Base-by-base conservation (phyloP, 2,888 invertebrate genomes). In the Argyresthia albistria region DNA sequence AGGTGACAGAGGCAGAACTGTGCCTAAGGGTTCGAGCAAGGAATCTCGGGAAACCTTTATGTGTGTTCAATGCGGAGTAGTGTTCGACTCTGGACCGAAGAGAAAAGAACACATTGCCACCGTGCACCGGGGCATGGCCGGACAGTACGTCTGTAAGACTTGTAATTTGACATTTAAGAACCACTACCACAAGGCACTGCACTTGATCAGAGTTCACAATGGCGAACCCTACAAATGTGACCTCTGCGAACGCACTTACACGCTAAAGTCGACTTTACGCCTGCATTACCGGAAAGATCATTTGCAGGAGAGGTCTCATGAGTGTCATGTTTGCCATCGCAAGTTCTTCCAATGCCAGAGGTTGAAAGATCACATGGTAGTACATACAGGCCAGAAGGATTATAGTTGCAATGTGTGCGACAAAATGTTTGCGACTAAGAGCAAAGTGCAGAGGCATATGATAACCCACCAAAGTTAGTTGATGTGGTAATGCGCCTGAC, bases 331-430 rank as follows among this genome's bases (percentile, higher is more conserved):
- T 0, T 88, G 88, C 51, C 78, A 71, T 42, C 86, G 84, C 80
- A 79, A 80, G 0, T 88, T 88, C 60, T 87, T 87, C 14, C 76
- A 81, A 1, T 82, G 81, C 56, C 62, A 89, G 57, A 82, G 83
- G 73, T 59, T 81, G 12, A 80, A 80, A 0, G 89, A 89, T 60
- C 86, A 87, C 53, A 67, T 82, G 69, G 81, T 83, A 1, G 81
- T 82, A 8, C 86, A 86, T 52, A 86, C 86, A 0, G 88, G 88
- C 48, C 89, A 89, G 45, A 81, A 88, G 39, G 83, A 82, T 14
- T 90, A 88, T 54, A 88, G 90, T 53, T 91, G 91, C 58, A 89
- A 91, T 11, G 76, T 90, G 0, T 92, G 91, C 59, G 89, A 89
- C 0, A 89, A 89, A 52, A 89, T 88, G 58, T 89, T 83, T 53